Percentiles rank a stretch among this genome's conserved stretches.
phyloP scores from a whole-genome alignment of 2,797 vertebrate species.

The Gastrophryne carolinensis region DNA sequence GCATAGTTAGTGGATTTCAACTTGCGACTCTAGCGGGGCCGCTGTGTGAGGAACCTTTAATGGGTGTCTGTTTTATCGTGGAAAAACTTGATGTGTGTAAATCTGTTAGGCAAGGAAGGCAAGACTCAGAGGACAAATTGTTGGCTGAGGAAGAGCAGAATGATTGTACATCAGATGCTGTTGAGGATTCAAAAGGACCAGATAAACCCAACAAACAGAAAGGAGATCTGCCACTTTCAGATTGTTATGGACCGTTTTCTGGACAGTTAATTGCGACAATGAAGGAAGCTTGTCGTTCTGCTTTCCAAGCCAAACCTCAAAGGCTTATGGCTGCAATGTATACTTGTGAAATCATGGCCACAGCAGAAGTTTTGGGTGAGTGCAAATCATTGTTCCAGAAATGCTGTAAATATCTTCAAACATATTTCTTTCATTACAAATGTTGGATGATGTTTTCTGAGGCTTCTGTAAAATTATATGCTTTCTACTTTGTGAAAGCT shows the following conservation, averaged over 20 bases:
- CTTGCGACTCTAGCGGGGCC: conserved; percentile 88
- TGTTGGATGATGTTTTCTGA: too few relatives aligned
- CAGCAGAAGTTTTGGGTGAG: conserved; percentile 93
- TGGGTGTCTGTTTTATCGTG: conserved; percentile 92
- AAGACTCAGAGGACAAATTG: conserved; percentile 53
- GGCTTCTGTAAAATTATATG: too few relatives aligned
- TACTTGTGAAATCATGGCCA: conserved; percentile 94
- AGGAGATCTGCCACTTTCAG: conserved; percentile 61
- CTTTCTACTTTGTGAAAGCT: too few relatives aligned
- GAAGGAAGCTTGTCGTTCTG: conserved; percentile 90
- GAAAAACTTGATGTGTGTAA: conserved; percentile 84
- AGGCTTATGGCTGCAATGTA: conserved; percentile 98
- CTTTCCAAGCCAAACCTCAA: conserved; percentile 88
- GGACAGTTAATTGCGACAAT: conserved; percentile 92
- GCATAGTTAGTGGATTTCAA: conserved; percentile 93
- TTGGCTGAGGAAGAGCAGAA: conserved; percentile 1
- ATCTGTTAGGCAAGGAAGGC: conserved; percentile 54
- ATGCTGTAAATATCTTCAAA: background rate
- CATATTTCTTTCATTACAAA: background rate
- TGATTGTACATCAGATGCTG: background rate
- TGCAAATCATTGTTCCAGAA: background rate
- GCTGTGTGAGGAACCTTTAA: conserved; percentile 95
- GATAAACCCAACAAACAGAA: conserved; percentile 56
- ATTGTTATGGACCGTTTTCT: conserved; percentile 89
- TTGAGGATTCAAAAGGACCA: background rate